phyloP scores from a whole-genome alignment of 2,113 vertebrate genomes.

The Ascaphus truei region DNA sequence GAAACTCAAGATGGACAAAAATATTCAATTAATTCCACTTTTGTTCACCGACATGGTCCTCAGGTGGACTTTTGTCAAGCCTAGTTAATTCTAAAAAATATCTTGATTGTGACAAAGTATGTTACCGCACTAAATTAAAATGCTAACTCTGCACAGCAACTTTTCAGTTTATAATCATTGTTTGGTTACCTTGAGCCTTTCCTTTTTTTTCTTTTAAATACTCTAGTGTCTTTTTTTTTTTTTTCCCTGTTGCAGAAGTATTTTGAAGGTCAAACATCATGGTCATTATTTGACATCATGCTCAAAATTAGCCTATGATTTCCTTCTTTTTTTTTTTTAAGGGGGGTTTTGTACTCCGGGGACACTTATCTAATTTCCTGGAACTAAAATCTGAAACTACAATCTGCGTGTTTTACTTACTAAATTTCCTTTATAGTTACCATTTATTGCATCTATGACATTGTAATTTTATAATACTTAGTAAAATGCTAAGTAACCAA shows the following conservation, averaged over 20 bases:
- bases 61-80: neutral
- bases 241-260: neutral
- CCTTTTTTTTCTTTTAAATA: neutral
- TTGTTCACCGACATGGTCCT: neutral
- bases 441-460: too few relatives aligned
- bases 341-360: neutral
- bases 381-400: neutral
- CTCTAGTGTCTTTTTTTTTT: neutral
- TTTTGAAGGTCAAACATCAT: neutral
- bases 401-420: conserved; percentile 6
- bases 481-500: too few relatives aligned
- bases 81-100: too few relatives aligned
- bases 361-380: conserved; percentile 21
- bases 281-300: neutral
- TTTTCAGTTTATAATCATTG: neutral
- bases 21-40: neutral
- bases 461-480: too few relatives aligned
- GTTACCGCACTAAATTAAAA: too few relatives aligned
- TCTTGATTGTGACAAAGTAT: too few relatives aligned
- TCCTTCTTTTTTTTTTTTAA: neutral
- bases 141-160: neutral
- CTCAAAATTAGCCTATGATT: conserved; percentile 6
- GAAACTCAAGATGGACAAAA: neutral
- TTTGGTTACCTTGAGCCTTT: neutral
- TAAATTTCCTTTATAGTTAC: conserved; percentile 32